Evolutionary conservation across 1,140 invertebrate species (phyloP), one percentile per base, ranked within the genome.

Genomic region (Stratiolaelaps scimitus): DNA sequence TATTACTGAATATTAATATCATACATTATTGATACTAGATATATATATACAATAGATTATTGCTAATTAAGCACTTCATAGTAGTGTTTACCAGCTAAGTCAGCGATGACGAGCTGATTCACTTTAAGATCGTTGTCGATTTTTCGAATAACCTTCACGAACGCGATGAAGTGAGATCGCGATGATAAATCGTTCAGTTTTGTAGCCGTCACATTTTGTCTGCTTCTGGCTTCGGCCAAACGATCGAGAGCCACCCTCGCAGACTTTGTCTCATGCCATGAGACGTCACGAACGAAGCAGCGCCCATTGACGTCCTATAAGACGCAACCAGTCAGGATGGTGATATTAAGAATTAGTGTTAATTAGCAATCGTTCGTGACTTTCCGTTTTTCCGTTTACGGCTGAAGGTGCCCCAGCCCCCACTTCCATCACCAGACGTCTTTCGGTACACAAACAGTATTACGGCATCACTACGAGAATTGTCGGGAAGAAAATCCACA

Each of bases 121-220:
- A 60, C 53, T 26, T 26, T 60, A 34, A 60, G 6, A 6, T 23
- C n/a, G 20, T 26, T 26, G 6, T 2, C 13, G 34, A 60, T 34
- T 2, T 60, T 60, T 1, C 23, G 53, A 19, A 60, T 15, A 34
- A 60, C 10, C 53, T 60, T 60, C 1, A 60, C 4, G 20, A 60
- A 60, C 26, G 34, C 23, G 23, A 26, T 34, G 23, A 60, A 60
- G 53, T 60, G 53, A 17, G 53, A n/a, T 23, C 53, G 15, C 15
- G 53, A 60, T 23, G 53, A 60, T 2, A 13, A 20, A 20, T 60
- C 53, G 20, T 60, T 60, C 23, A 60, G 53, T 26, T 60, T 60
- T 15, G 53, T 60, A 23, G 15, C 17, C 1, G 53, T 10, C 4
- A 60, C 53, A 5, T 26, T 60, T 34, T 60, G 53, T 26, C 23